Percentiles rank a stretch among this genome's conserved stretches.
Conservation (phyloP, 2,797 vertebrate genomes). For the Enoplosus armatus region DNA sequence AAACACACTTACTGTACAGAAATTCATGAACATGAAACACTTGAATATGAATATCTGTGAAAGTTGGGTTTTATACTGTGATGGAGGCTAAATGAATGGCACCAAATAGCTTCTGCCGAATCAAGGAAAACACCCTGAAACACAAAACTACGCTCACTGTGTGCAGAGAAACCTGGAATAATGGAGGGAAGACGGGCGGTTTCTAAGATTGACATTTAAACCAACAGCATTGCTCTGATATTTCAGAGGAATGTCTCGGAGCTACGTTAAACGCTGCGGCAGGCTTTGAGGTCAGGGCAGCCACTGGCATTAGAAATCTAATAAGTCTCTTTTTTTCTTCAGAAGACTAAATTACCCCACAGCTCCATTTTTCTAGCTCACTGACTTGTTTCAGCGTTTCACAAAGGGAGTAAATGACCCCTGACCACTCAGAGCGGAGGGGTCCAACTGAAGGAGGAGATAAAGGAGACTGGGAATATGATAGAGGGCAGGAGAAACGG, state of each 20-base stretch:
- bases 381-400: conserved; percentile 56
- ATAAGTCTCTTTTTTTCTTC: conserved; percentile 33
- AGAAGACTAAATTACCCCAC: conserved; percentile 39
- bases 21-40: neutral
- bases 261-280: neutral
- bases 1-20: neutral
- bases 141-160: neutral
- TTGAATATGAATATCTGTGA: too few species aligned
- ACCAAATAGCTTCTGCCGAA: neutral
- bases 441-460: conserved; percentile 16
- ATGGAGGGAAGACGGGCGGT: neutral
- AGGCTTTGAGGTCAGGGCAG: conserved; percentile 25
- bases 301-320: conserved; percentile 47
- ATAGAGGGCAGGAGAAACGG: fast-evolving
- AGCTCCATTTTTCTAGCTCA: conserved; percentile 65
- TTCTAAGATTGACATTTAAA: too few species aligned
- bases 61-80: too few species aligned
- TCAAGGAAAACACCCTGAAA: neutral
- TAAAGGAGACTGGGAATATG: neutral
- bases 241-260: conserved; percentile 24
- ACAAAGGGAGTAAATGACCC: conserved; percentile 63
- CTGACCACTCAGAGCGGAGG: conserved; percentile 49
- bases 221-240: neutral
- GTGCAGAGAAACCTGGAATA: neutral
- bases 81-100: too few species aligned